Base-by-base conservation (phyloP, 2,888 invertebrate genomes). In the Rosalia funebris region DNA sequence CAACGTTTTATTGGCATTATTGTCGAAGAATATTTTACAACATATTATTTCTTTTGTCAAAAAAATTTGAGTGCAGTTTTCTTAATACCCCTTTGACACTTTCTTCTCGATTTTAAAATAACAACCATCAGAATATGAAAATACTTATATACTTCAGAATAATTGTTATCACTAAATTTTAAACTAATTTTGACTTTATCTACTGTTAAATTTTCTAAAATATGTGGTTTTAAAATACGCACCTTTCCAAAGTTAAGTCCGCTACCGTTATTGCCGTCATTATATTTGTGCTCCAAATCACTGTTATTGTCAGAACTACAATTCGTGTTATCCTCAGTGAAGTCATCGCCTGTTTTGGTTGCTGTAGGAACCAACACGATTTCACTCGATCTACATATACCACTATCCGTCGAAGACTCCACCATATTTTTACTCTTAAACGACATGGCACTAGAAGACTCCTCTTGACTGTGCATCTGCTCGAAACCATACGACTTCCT, bases 401-500 rank as follows among this genome's bases (percentile, higher is more conserved):
- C 91, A 72, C 91, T 91, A 71, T 91, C 91, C 1, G 90, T 91
- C 1, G 91, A 91, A n/a, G 90, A 89, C 76, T 91, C 90, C 74
- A 89, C 87, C 1, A 87, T 84, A 63, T 84, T 78, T 65, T 83
- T 84, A 57, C 83, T 84, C 69, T 83, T 85, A 46, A 71, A 67
- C 3, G 78, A 74, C 25, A 79, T 78, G 0, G 76, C 73, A 60
- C 69, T 74, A 3, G 69, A 60, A 3, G 75, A 66, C 42, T 78
- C 64, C 59, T 71, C 59, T 64, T 72, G 72, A 44, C 58, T 66
- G 48, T 76, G 76, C 15, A 77, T 75, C 57, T 75, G 72, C 75
- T 88, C 89, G 73, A 92, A 92, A 57, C 91, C 91, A 74, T 91
- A 91, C 12, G 91, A 91, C 79, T 91, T 92, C 66, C 91, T 83